phyloP scores from a whole-genome alignment of 2,888 invertebrate species.

The Rotaria macrura region DNA sequence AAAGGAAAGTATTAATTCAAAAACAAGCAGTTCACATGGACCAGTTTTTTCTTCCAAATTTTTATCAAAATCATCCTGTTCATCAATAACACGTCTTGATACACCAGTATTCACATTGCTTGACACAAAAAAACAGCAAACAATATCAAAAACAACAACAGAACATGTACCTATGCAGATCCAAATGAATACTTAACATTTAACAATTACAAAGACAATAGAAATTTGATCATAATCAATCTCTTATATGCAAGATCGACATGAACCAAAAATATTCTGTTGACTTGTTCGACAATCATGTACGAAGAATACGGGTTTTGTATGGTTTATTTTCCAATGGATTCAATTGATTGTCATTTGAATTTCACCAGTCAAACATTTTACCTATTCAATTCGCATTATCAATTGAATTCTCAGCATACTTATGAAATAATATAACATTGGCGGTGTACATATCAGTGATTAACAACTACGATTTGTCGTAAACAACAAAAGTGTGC shows the following conservation, averaged over 20 bases:
- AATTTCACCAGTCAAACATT: not conserved
- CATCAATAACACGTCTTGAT: not conserved
- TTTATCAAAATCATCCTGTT: not conserved
- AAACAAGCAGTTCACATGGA: not conserved
- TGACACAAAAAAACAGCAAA: not conserved
- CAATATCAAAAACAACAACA: not conserved
- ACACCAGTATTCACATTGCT: conserved; percentile 7
- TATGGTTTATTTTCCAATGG: not conserved
- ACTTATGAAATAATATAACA: conserved; percentile 7
- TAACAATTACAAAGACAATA: not conserved
- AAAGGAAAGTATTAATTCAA: not conserved
- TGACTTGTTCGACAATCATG: not conserved
- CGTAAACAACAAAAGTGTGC: not conserved
- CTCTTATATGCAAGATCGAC: not conserved
- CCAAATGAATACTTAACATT: not conserved
- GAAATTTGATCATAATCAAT: not conserved
- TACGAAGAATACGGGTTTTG: not conserved
- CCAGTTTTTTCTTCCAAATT: not conserved
- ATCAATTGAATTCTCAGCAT: not conserved
- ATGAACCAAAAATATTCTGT: not conserved
- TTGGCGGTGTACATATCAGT: not conserved
- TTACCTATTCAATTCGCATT: not conserved
- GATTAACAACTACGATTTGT: not conserved
- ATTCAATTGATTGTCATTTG: not conserved
- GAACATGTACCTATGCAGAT: not conserved